These are phyloP conservation scores for Cephus spinipes DNA, from an alignment of 2,888 invertebrate genomes.

Conservation along the genomic window DNA sequence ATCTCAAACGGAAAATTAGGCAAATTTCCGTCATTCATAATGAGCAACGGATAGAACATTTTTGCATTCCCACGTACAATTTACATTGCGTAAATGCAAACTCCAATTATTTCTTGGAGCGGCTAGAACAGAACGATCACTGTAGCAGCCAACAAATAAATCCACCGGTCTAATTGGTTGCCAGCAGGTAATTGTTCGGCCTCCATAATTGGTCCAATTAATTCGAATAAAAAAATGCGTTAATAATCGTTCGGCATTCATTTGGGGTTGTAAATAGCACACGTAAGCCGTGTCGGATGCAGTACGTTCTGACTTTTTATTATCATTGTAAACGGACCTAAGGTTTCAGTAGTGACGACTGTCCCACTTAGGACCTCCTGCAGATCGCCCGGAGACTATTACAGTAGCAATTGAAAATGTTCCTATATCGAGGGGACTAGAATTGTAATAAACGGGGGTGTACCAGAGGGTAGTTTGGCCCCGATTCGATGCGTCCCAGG, in stretches of 20 bases:
- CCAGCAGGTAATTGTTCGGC: constrained; percentile 60
- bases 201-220: constrained; percentile 65
- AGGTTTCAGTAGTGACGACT: background rate
- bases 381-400: background rate
- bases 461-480: background rate
- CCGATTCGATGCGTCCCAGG: background rate
- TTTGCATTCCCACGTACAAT: background rate
- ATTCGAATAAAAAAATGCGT: constrained; percentile 58
- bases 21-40: background rate
- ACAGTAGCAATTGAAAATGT: background rate
- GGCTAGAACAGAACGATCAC: background rate
- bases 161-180: constrained; percentile 62
- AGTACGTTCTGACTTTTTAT: background rate
- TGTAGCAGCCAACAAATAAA: constrained; percentile 39
- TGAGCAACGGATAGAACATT: background rate
- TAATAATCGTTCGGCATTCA: constrained; percentile 54
- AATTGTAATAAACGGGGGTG: background rate
- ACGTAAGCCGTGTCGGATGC: background rate
- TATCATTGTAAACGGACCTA: background rate
- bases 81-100: background rate
- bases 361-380: background rate
- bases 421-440: background rate
- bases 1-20: background rate
- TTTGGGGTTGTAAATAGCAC: constrained; percentile 33
- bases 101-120: background rate